Base-by-base conservation (phyloP, 2,113 vertebrate genomes). In the Lepisosteus oculatus region DNA sequence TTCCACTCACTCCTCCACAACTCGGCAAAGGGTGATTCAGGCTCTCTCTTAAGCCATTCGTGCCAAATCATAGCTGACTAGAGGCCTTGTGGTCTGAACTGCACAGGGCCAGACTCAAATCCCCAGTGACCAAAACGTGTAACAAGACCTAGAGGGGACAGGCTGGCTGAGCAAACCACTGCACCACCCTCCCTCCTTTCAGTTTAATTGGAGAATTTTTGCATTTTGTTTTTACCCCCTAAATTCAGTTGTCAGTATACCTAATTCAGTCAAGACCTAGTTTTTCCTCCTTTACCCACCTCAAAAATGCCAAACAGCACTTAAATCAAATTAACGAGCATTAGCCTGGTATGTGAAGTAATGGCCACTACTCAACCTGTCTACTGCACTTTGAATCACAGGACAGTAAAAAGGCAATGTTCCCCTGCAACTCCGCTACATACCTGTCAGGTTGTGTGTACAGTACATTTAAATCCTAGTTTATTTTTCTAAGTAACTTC, bases 181-280 rank as follows among this genome's bases (percentile, higher is more conserved):
- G 64, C 7, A 42, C 9, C 64, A 66, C 43, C 64, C 45, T 43
- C 42, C 62, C 64, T 43, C 42, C 62, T 43, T 44, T n/a, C 0
- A 43, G 43, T 66, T 66, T 66, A 66, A 66, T 66, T 66, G 64
- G 44, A 43, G 43, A 44, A 66, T 14, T n/a, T 43, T 47, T 66
- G 9, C 12, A n/a, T 66, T 13, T 14, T 45, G 42, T 66, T 66
- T 47, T 66, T 42, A 43, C 43, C 11, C 2, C n/a, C 14, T 43
- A 9, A 8, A 43, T 2, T 44, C 62, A 12, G 3, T 43, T 8
- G 63, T 65, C 43, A 65, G 13, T 12, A 42, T 47, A 14, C 6
- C 43, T n/a, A 45, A 66, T 66, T 47, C 64, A n/a, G 12, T 47
- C 14, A 45, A 12, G 3, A 42, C 42, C 13, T 7, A 14, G 3